Evolutionary conservation across 1,140 invertebrate species (phyloP).

Genomic region (Spodoptera frugiperda): DNA sequence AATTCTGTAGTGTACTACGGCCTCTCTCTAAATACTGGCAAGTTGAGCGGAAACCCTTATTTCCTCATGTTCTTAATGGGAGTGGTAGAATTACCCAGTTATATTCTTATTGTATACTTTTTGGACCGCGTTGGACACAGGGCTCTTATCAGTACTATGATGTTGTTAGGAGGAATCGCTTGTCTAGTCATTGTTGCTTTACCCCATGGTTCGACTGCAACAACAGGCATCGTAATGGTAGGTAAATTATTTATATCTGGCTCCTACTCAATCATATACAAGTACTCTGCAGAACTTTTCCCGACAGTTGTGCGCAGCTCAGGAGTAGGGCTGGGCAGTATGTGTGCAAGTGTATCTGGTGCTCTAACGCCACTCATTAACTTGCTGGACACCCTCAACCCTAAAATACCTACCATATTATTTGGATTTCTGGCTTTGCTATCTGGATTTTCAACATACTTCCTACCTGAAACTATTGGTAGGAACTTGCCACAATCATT

Average conservation of each 20-base stretch:
- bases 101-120: constrained; percentile 89
- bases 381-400: constrained; percentile 88
- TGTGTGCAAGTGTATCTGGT: constrained; percentile 94
- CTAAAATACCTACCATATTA: constrained; percentile 90
- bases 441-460: constrained; percentile 91
- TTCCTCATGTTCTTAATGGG: constrained; percentile 93
- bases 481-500: constrained; percentile 93
- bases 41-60: constrained; percentile 92
- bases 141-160: constrained; percentile 90
- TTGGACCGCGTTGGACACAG: constrained; percentile 91
- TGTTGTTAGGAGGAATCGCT: constrained; percentile 90
- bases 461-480: constrained; percentile 93
- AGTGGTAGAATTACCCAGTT: constrained; percentile 93
- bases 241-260: constrained; percentile 94
- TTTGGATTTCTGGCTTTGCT: constrained; percentile 91
- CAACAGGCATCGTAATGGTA: constrained; percentile 88
- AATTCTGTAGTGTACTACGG: constrained; percentile 95
- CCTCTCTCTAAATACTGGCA: constrained; percentile 92
- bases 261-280: constrained; percentile 95
- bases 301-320: constrained; percentile 95
- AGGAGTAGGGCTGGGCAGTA: constrained; percentile 94
- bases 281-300: constrained; percentile 95
- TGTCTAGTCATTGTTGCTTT: constrained; percentile 89
- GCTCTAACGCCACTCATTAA: constrained; percentile 93
- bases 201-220: constrained; percentile 85